These are phyloP conservation scores for Mesochorus sp. DNA, from an alignment of 2,888 invertebrate genomes.

Conservation along the genomic window DNA sequence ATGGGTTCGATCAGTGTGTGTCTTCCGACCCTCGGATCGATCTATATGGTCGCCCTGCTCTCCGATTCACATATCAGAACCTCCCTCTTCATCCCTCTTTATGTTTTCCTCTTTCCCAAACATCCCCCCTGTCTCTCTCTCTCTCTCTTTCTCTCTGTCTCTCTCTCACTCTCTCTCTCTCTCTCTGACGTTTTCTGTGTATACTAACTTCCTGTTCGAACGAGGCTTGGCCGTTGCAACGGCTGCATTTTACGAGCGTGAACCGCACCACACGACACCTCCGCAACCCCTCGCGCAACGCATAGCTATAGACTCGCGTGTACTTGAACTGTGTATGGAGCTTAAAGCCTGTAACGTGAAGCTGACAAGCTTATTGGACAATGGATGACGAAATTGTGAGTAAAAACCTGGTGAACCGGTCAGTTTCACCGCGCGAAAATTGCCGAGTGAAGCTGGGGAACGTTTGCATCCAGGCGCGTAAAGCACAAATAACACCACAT, in stretches of 20 bases:
- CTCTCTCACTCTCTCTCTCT: background rate
- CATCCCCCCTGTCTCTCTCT: too few species aligned
- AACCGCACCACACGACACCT: slow-evolving; percentile 15
- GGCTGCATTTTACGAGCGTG: slow-evolving; percentile 58
- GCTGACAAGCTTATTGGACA: slow-evolving; percentile 34
- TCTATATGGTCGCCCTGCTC: slow-evolving; percentile 24
- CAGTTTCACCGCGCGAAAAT: slow-evolving; percentile 22
- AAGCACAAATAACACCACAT: slow-evolving; percentile 33
- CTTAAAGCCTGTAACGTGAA: slow-evolving; percentile 3
- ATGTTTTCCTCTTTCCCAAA: too few species aligned
- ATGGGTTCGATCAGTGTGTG: slow-evolving; percentile 30
- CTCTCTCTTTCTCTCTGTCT: background rate
- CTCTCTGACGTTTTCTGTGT: background rate
- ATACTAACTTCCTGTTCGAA: slow-evolving; percentile 22
- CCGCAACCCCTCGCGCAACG: background rate
- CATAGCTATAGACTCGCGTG: slow-evolving; percentile 1
- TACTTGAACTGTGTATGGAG: slow-evolving; percentile 5
- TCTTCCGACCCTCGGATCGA: slow-evolving; percentile 8
- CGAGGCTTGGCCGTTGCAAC: slow-evolving; percentile 22
- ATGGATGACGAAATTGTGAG: background rate
- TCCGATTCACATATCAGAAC: slow-evolving; percentile 36
- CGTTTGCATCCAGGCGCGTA: slow-evolving; percentile 4
- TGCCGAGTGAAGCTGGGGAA: slow-evolving; percentile 14
- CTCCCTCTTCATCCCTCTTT: background rate
- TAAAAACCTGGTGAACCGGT: slow-evolving; percentile 2